These are phyloP conservation scores for Hydropsyche betteni DNA, from an alignment of 2,888 invertebrate genomes.

Conservation along the genomic window DNA sequence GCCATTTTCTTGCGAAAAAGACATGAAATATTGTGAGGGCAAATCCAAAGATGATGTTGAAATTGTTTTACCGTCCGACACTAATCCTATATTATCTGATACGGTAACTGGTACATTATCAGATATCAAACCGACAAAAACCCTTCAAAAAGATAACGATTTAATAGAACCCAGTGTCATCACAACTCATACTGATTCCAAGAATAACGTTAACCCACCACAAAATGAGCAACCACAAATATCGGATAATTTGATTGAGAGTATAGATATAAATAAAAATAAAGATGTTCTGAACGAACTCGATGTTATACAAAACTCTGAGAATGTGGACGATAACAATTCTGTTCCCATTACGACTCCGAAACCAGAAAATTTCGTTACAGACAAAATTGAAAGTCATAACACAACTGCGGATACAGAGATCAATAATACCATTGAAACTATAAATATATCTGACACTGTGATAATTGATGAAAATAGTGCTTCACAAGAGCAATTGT, in stretches of 20 bases:
- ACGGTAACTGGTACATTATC: slow-evolving; percentile 39
- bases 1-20: slow-evolving; percentile 53
- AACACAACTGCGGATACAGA: not conserved
- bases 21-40: slow-evolving; percentile 53
- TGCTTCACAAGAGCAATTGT: slow-evolving; percentile 58
- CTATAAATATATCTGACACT: not conserved
- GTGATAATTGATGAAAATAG: not conserved
- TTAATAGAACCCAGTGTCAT: slow-evolving; percentile 52
- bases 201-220: slow-evolving; percentile 1
- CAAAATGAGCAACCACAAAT: slow-evolving; percentile 10
- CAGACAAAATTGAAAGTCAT: slow-evolving; percentile 48
- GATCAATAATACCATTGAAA: not conserved
- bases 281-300: slow-evolving; percentile 32
- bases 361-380: slow-evolving; percentile 8
- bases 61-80: not conserved
- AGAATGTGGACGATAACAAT: slow-evolving; percentile 3
- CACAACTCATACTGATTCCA: slow-evolving; percentile 21
- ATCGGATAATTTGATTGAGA: not conserved
- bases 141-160: slow-evolving; percentile 54
- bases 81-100: slow-evolving; percentile 41
- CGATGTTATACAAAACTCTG: not conserved
- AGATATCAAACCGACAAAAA: slow-evolving; percentile 61
- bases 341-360: not conserved
- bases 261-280: not conserved
- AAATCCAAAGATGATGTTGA: slow-evolving; percentile 24